Percentiles rank a stretch among this genome's conserved stretches.
phyloP scores from a whole-genome alignment of 2,113 vertebrate genomes.

The Dromaius novaehollandiae region DNA sequence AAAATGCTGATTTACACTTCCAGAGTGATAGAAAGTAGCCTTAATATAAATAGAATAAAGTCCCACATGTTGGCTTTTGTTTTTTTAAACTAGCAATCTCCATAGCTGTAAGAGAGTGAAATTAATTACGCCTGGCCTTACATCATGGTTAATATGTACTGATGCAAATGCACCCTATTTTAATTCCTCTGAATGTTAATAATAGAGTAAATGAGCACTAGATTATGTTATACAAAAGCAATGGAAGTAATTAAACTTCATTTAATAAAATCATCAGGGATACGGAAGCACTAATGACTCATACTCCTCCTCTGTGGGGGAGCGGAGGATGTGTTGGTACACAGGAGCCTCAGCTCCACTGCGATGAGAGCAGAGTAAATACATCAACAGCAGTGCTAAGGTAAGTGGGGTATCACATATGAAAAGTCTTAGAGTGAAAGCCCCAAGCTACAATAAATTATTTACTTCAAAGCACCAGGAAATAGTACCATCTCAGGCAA shows the following conservation, averaged over 20 bases:
- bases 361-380: conserved; percentile 47
- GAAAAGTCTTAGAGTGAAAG: conserved; percentile 37
- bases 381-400: conserved; percentile 34
- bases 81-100: background rate
- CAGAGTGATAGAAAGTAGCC: background rate
- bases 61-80: background rate
- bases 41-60: background rate
- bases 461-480: conserved; percentile 52
- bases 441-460: conserved; percentile 53
- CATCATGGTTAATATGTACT: conserved; percentile 41
- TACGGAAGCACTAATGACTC: conserved; percentile 45
- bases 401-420: conserved; percentile 15
- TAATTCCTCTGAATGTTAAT: conserved; percentile 55
- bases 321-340: background rate
- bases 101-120: conserved; percentile 8
- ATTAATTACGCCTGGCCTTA: conserved; percentile 52
- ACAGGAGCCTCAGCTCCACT: background rate
- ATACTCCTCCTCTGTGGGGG: conserved; percentile 14
- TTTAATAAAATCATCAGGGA: conserved; percentile 67
- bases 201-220: conserved; percentile 61
- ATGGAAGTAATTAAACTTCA: conserved; percentile 65
- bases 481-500: conserved; percentile 28
- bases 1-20: background rate
- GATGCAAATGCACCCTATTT: conserved; percentile 56
- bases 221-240: conserved; percentile 64